phyloP scores from a whole-genome alignment of 2,797 vertebrate genomes.

The Hybognathus amarus region DNA sequence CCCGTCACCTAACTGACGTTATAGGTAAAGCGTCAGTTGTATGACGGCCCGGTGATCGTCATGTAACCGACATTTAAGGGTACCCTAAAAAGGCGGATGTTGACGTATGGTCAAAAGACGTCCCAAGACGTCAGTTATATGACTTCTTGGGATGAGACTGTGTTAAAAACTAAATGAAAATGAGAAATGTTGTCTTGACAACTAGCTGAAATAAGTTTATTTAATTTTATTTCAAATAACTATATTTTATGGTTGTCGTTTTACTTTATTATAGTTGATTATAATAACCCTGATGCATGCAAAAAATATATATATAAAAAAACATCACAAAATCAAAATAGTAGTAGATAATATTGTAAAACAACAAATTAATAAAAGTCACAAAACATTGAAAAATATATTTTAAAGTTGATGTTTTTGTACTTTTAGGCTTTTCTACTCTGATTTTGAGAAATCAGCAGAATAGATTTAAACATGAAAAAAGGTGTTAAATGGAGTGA shows the following conservation, averaged over 20 bases:
- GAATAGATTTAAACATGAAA: background rate
- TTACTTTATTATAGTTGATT: background rate
- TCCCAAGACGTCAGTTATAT: too few species aligned
- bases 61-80: too few species aligned
- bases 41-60: too few species aligned
- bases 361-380: background rate
- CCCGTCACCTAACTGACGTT: too few species aligned
- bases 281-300: background rate
- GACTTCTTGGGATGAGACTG: too few species aligned
- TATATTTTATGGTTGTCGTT: background rate
- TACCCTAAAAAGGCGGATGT: too few species aligned
- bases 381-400: background rate
- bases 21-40: too few species aligned
- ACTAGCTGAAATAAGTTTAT: background rate
- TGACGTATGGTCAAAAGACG: too few species aligned
- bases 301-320: conserved; percentile 5
- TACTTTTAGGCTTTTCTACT: background rate
- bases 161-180: background rate
- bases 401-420: background rate
- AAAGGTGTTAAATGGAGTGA: background rate
- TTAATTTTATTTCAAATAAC: background rate
- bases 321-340: background rate
- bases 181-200: background rate
- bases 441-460: background rate
- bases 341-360: background rate